phyloP scores from a whole-genome alignment of 2,797 vertebrate genomes.

The Malurus leucopterus region DNA sequence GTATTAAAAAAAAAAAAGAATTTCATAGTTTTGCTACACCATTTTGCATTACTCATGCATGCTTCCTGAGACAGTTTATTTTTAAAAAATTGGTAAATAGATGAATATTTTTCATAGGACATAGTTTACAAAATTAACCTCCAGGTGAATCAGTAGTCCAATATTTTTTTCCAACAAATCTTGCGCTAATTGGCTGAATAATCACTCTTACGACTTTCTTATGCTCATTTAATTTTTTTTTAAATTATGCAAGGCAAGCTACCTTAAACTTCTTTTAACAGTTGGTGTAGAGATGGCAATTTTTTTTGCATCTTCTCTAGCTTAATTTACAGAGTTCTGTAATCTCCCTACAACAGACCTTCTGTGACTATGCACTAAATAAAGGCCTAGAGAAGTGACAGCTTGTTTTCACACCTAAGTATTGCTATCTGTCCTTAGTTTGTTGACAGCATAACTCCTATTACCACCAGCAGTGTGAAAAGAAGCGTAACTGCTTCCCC shows the following conservation, averaged over 20 bases:
- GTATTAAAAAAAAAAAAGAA: background rate
- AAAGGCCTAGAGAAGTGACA: constrained; percentile 4
- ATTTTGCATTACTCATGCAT: background rate
- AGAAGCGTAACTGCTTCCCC: background rate
- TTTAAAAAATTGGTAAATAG: background rate
- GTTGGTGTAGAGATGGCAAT: constrained; percentile 10
- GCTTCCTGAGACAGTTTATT: background rate
- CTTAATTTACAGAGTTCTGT: constrained; percentile 19
- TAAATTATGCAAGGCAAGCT: background rate
- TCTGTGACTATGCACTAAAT: constrained; percentile 24
- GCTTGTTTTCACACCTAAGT: constrained; percentile 28
- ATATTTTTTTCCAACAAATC: background rate
- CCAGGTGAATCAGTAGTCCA: background rate
- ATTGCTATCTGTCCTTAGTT: background rate
- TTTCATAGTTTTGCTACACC: background rate
- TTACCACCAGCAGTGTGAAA: background rate
- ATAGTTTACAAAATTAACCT: background rate
- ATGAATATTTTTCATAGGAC: background rate
- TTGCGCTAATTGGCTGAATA: background rate
- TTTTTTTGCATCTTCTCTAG: background rate
- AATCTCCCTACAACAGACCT: constrained; percentile 58
- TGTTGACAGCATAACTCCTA: background rate
- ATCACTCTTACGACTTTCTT: background rate
- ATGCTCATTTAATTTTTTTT: background rate
- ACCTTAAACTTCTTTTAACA: constrained; percentile 10